Evolutionary conservation across 1,140 invertebrate genomes (phyloP), one percentile per base, ranked within the genome.

Genomic region (Conopomorpha cramerella): DNA sequence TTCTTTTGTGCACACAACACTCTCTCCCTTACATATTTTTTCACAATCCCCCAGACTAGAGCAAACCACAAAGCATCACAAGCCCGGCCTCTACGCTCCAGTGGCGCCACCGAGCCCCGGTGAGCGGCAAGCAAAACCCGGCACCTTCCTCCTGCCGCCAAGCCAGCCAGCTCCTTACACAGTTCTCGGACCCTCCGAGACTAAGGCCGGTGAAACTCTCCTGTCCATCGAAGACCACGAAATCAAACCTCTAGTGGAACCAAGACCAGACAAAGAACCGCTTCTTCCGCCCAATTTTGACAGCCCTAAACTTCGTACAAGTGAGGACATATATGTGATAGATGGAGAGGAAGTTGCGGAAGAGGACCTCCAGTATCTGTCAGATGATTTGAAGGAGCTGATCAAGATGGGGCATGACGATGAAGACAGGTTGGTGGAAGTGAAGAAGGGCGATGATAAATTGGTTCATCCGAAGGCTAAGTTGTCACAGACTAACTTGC

Each of bases 21-120:
- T n/a, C n/a, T n/a, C n/a, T n/a, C n/a, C n/a, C n/a, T n/a, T n/a
- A n/a, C n/a, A n/a, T n/a, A n/a, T n/a, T n/a, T n/a, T n/a, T n/a
- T n/a, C n/a, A n/a, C n/a, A n/a, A n/a, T n/a, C n/a, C n/a, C n/a
- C 12, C 60, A 74, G 65, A 29, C 8, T 12, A 14, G 66, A 72
- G 2, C n/a, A 45, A 31, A 77, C 76, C 1, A 83, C 81, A 3
- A 61, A 50, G 2, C 55, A 62, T 36, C 82, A 83, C 49, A 72
- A 56, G 29, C 82, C 82, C 0, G 81, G 76, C 1, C 40, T 81
- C 1, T 83, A 70, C 46, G 76, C 79, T 0, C 82, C 82, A 2
- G 30, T 47, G 3, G 43, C 50, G 1, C 80, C 79, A 2, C 73
- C 68, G 0, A 65, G 66, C 25, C 71, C 71, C 8, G 41, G 52